These are phyloP conservation scores for Spinus pinus DNA, from an alignment of 2,797 vertebrate species.

Conservation along the genomic window DNA sequence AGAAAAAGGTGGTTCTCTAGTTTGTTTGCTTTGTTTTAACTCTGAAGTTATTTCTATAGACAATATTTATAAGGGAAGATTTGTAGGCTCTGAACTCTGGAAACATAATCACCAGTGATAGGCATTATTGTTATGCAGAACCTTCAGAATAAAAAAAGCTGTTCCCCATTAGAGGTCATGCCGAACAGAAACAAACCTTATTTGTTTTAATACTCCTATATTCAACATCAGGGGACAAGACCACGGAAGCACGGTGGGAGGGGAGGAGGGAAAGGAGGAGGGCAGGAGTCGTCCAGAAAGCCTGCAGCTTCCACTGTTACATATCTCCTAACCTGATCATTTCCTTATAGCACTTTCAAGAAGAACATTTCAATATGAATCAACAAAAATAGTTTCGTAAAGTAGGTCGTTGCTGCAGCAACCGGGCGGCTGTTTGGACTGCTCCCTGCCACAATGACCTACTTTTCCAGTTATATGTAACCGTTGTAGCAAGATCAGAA, in stretches of 20 bases:
- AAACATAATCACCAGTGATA: background rate
- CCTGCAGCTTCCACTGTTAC: background rate
- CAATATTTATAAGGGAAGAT: background rate
- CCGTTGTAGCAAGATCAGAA: slow-evolving; percentile 54
- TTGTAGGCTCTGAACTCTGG: background rate
- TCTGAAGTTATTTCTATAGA: background rate
- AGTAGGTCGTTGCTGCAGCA: slow-evolving; percentile 83
- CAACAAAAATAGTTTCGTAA: slow-evolving; percentile 78
- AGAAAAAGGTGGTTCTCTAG: background rate
- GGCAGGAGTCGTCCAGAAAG: background rate
- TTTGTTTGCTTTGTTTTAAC: background rate
- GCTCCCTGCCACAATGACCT: slow-evolving; percentile 80
- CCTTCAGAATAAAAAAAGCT: background rate
- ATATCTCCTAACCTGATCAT: background rate
- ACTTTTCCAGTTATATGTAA: slow-evolving; percentile 73
- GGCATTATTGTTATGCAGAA: background rate
- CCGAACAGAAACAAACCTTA: background rate
- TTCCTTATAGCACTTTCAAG: slow-evolving; percentile 69
- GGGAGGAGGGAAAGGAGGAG: accelerated
- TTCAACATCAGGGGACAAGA: background rate
- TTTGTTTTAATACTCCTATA: background rate
- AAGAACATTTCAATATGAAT: slow-evolving; percentile 77
- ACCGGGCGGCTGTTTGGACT: slow-evolving; percentile 72
- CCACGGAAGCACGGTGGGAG: background rate
- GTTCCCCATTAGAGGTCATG: background rate